Evolutionary conservation across 2,888 invertebrate species (phyloP).

Genomic region (Diogma glabrata): DNA sequence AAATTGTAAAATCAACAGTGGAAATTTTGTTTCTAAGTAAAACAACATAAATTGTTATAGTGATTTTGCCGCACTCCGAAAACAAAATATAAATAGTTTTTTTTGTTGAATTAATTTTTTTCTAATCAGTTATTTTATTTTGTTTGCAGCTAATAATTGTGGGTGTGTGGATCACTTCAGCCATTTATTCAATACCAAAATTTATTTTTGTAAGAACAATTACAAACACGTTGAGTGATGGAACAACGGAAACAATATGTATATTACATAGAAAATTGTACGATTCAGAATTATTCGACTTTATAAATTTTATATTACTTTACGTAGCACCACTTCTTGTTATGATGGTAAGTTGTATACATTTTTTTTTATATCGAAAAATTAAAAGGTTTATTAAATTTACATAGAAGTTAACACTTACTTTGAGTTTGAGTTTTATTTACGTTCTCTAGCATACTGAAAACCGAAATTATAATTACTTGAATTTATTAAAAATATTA

Average conservation of each 20-base stretch:
- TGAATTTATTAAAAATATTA: too few species aligned
- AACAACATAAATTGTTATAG: too few species aligned
- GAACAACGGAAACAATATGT: constrained; percentile 45
- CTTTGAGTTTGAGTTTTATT: too few species aligned
- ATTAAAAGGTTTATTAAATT: too few species aligned
- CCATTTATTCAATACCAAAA: constrained; percentile 71
- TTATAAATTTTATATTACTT: constrained; percentile 70
- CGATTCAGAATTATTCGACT: constrained; percentile 65
- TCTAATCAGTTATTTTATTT: constrained; percentile 18
- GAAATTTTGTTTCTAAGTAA: too few species aligned
- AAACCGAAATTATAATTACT: too few species aligned
- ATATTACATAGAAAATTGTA: constrained; percentile 63
- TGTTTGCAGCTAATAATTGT: constrained; percentile 56
- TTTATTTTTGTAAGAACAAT: constrained; percentile 74
- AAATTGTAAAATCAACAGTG: too few species aligned
- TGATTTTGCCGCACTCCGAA: too few species aligned
- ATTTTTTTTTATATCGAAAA: too few species aligned
- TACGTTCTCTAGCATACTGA: too few species aligned
- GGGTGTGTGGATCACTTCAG: constrained; percentile 72
- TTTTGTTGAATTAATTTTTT: constrained; percentile 2
- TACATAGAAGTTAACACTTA: too few species aligned
- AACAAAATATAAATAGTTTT: neutral
- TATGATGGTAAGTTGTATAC: constrained; percentile 53
- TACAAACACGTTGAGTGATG: constrained; percentile 39
- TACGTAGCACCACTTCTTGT: constrained; percentile 70